These are phyloP conservation scores for Lerista edwardsae DNA, from an alignment of 2,797 vertebrate species.

Conservation along the genomic window DNA sequence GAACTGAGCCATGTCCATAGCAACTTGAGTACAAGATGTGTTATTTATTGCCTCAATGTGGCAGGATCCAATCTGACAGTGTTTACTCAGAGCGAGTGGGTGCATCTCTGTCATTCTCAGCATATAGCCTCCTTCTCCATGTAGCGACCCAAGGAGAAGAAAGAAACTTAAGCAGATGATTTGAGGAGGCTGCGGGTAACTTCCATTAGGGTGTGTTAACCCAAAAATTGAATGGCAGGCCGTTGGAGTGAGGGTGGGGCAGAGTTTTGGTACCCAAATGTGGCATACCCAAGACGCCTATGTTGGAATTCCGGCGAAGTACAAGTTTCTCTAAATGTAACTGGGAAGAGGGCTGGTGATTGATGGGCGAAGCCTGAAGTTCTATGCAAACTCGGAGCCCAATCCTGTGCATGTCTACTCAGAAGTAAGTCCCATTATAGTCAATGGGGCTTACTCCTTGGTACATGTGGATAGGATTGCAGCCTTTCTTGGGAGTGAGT, in stretches of 20 bases:
- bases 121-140: conserved; percentile 60
- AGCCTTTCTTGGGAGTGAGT: too few relatives aligned
- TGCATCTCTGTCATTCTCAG: conserved; percentile 65
- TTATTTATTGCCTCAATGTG: conserved; percentile 50
- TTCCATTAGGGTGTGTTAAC: conserved; percentile 47
- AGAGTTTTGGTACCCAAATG: not conserved
- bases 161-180: conserved; percentile 62
- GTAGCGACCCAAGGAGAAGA: conserved; percentile 44
- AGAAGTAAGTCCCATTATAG: not conserved
- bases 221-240: not conserved
- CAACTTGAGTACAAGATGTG: conserved; percentile 58
- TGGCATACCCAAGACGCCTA: not conserved
- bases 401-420: too few relatives aligned
- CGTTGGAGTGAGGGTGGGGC: too few relatives aligned
- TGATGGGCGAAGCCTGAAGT: not conserved
- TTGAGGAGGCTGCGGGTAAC: conserved; percentile 58
- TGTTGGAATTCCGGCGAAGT: too few relatives aligned
- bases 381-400: not conserved
- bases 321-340: not conserved
- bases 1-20: conserved; percentile 47
- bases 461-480: too few relatives aligned
- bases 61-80: conserved; percentile 66
- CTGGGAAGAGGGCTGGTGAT: not conserved
- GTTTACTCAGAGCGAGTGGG: conserved; percentile 71
- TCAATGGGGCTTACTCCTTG: too few relatives aligned